Base-by-base conservation (phyloP, 2,797 vertebrate species). In the Sebastes oblongus region DNA sequence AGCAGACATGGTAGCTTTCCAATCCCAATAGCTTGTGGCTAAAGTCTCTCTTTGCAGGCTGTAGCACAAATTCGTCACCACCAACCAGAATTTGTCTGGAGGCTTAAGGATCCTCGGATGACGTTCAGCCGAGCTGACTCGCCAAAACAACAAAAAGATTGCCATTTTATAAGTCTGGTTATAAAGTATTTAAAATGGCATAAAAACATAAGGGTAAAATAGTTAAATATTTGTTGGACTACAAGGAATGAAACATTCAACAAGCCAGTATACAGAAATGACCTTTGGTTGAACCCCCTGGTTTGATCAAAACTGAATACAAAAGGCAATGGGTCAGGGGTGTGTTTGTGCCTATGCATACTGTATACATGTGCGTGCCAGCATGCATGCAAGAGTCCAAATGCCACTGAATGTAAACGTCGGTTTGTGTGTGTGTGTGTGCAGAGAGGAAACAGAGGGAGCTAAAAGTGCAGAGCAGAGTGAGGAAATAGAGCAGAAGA, bases 401-500 rank as follows among this genome's bases (percentile, higher is more conserved):
- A 84, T 86, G 83, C 72, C 81, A 74, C 32, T 65, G 70, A 66
- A 58, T 78, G 74, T 80, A 69, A 84, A 58, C 18, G 64, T 82
- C 27, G 39, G 39, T 42, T 5, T 42, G 39, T 42, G 55, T 67
- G 72, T 72, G 56, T 72, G 56, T 36, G 75, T 64, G 60, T 52
- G 42, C 7, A 18, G 81, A 84, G 78, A 39, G 62, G 83, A 77
- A 83, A 68, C 87, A 78, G 84, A 83, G 77, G 78, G 86, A 78
- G 72, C 76, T 58, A 22, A 50, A 88, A 86, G 62, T 77, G 80
- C 22, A 71, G 68, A 83, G 79, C 62, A 68, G 80, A 85, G 82
- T 87, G 86, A 83, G 88, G 95, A 96, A 96, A 89, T 96, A 91
- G 95, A 96, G 95, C 95, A 95, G 95, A 96, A 96, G 91, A 93